Conservation (phyloP, 2,113 vertebrate genomes). For the Pomatorhinus ruficollis region DNA sequence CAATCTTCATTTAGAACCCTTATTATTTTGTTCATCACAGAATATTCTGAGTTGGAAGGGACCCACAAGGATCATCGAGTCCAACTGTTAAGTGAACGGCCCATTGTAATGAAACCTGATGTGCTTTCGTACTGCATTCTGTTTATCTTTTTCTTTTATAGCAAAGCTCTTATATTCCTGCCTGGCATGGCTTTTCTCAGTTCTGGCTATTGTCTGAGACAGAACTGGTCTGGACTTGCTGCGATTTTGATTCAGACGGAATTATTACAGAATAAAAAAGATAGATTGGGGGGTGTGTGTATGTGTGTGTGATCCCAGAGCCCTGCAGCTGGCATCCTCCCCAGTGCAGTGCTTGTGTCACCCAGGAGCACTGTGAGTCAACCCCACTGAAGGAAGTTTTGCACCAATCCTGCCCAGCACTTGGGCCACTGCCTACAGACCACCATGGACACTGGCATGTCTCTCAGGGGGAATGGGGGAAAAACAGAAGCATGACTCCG, state of each 20-base stretch:
- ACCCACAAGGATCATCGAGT: background rate
- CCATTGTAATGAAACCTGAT: background rate
- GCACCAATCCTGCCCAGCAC: background rate
- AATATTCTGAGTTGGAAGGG: background rate
- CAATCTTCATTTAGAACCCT: background rate
- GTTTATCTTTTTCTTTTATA: background rate
- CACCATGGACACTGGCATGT: background rate
- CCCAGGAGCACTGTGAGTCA: background rate
- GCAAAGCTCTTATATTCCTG: background rate
- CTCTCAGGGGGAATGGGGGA: background rate
- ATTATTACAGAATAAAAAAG: background rate
- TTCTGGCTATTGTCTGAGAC: background rate
- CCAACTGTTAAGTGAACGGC: background rate
- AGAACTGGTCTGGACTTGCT: background rate
- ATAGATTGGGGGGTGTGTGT: fast-evolving
- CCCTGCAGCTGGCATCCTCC: background rate
- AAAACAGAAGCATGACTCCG: background rate
- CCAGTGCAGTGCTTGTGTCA: background rate
- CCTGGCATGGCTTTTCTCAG: background rate
- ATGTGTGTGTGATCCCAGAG: background rate
- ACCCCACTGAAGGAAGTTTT: background rate
- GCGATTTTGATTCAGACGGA: background rate
- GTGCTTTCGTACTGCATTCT: background rate
- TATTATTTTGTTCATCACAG: background rate
- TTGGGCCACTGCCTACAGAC: background rate